Conservation (phyloP, 1,140 invertebrate species). For the Lordiphosa collinella region DNA sequence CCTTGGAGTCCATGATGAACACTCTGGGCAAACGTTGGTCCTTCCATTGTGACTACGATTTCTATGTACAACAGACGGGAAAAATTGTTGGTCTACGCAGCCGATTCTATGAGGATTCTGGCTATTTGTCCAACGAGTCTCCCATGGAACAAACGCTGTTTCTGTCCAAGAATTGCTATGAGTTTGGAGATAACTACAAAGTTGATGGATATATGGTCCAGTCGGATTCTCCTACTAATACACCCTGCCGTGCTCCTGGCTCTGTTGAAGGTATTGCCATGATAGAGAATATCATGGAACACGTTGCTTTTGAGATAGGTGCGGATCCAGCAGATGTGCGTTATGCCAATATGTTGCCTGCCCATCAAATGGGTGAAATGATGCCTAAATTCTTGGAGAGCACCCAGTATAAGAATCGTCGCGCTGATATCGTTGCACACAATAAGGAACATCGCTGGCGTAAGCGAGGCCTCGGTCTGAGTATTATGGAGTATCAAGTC, state of each 20-base stretch:
- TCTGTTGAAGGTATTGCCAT: slow-evolving; percentile 84
- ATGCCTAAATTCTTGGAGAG: slow-evolving; percentile 58
- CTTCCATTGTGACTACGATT: slow-evolving; percentile 80
- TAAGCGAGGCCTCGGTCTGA: slow-evolving; percentile 86
- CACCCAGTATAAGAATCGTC: slow-evolving; percentile 82
- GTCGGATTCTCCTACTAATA: slow-evolving; percentile 84
- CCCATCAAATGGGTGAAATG: slow-evolving; percentile 79
- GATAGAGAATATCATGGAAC: slow-evolving; percentile 91
- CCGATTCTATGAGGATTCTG: slow-evolving; percentile 84
- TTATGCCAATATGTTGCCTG: slow-evolving; percentile 82
- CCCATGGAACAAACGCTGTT: slow-evolving; percentile 77
- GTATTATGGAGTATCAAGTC: slow-evolving; percentile 85
- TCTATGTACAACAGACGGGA: slow-evolving; percentile 84
- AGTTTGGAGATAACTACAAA: slow-evolving; percentile 81
- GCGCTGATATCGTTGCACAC: slow-evolving; percentile 82
- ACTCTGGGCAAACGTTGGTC: slow-evolving; percentile 83
- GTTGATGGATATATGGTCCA: slow-evolving; percentile 81
- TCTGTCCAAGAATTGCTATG: slow-evolving; percentile 83
- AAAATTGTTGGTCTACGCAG: slow-evolving; percentile 85
- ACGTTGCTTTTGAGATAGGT: slow-evolving; percentile 85
- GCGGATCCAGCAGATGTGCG: slow-evolving; percentile 86
- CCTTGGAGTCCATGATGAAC: slow-evolving; percentile 85
- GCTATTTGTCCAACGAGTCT: slow-evolving; percentile 83
- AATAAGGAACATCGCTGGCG: slow-evolving; percentile 88
- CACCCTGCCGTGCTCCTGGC: slow-evolving; percentile 83